phyloP scores from a whole-genome alignment of 2,113 vertebrate species.

The Phalacrocorax carbo region DNA sequence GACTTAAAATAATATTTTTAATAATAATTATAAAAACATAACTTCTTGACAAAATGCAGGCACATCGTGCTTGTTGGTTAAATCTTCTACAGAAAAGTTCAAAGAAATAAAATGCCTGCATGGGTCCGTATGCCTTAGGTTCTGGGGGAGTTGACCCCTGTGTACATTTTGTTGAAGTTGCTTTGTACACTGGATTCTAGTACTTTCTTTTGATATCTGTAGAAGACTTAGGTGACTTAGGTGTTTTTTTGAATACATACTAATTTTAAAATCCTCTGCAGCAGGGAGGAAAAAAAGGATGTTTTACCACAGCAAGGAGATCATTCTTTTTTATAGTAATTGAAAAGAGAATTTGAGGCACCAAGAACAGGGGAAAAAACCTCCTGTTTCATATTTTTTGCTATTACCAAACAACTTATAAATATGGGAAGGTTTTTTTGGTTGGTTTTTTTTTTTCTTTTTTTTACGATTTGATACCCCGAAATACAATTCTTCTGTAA shows the following conservation, averaged over 20 bases:
- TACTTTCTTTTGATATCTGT: neutral
- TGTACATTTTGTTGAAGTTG: neutral
- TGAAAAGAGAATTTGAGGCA: neutral
- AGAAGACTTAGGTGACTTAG: neutral
- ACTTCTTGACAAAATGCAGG: neutral
- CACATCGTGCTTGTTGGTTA: neutral
- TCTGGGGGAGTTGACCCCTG: neutral
- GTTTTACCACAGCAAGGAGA: neutral
- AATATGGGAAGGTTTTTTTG: neutral
- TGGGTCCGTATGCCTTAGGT: neutral
- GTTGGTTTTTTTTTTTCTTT: too few relatives aligned
- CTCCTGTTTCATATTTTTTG: neutral
- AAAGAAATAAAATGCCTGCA: neutral
- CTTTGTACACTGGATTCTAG: neutral
- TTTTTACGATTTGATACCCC: neutral
- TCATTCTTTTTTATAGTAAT: neutral
- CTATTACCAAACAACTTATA: neutral
- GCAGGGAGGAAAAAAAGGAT: neutral
- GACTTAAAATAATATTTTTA: neutral
- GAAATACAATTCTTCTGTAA: neutral
- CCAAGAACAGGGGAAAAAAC: accelerated
- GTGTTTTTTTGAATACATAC: neutral
- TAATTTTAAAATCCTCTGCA: neutral
- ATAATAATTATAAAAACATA: neutral
- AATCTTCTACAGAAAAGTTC: neutral